Conservation (phyloP, 2,888 invertebrate genomes). For the Pyrocoelia pectoralis region DNA sequence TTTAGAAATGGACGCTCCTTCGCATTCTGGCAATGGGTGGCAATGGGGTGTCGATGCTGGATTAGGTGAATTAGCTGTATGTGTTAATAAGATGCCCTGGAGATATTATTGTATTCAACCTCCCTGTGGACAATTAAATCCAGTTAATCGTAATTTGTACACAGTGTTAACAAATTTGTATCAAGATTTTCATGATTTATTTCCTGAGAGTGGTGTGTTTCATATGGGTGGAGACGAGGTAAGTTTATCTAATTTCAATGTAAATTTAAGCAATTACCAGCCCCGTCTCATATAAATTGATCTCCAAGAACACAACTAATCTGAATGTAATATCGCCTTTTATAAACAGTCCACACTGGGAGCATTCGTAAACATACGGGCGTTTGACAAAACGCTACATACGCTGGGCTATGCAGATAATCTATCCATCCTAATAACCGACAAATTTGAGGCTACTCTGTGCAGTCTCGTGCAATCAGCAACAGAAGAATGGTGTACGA, state of each 20-base stretch:
- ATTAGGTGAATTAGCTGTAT: constrained; percentile 71
- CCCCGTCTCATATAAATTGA: too few species aligned
- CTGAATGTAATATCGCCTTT: too few species aligned
- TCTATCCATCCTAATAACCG: too few species aligned
- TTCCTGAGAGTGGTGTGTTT: constrained; percentile 67
- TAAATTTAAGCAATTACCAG: not conserved
- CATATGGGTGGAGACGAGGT: constrained; percentile 92
- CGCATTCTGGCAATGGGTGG: constrained; percentile 87
- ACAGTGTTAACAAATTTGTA: constrained; percentile 74
- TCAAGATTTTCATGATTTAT: constrained; percentile 68
- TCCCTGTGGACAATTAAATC: constrained; percentile 87
- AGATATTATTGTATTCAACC: constrained; percentile 78
- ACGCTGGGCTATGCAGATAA: too few species aligned
- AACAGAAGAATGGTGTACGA: too few species aligned
- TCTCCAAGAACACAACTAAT: too few species aligned
- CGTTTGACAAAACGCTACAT: too few species aligned
- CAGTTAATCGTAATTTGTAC: constrained; percentile 76
- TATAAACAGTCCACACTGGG: too few species aligned
- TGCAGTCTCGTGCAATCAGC: too few species aligned
- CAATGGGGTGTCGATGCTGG: constrained; percentile 75
- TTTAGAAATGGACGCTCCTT: constrained; percentile 89
- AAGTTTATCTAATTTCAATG: not conserved
- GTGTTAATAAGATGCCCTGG: constrained; percentile 75
- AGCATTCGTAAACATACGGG: too few species aligned
- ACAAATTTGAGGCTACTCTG: too few species aligned